Evolutionary conservation across 2,888 invertebrate species (phyloP).

Genomic region (Parthenolecanium corni): DNA sequence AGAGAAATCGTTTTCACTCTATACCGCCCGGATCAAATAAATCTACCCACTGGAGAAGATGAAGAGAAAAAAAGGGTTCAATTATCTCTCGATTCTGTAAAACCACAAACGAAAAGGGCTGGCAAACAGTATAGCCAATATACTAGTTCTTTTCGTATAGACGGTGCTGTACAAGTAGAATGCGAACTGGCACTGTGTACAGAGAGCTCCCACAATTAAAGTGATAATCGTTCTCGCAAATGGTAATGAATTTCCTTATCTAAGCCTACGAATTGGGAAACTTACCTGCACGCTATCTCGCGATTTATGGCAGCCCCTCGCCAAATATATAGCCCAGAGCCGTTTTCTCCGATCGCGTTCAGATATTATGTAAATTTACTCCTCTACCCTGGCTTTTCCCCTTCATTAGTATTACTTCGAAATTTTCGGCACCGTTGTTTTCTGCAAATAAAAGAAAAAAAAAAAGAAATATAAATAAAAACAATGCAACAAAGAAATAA

Average conservation of each 20-base stretch:
- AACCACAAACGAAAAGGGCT: no score
- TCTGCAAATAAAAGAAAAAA: background rate
- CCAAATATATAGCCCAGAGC: constrained; percentile 18
- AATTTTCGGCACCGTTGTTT: background rate
- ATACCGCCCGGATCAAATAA: no score
- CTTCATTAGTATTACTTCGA: constrained; percentile 13
- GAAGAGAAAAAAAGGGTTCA: no score
- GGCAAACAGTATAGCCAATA: no score
- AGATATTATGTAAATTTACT: constrained; percentile 24
- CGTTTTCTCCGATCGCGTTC: constrained; percentile 25
- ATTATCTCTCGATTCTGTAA: no score
- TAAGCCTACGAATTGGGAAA: constrained; percentile 24
- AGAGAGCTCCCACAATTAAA: constrained; percentile 18
- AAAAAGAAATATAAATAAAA: constrained; percentile 2
- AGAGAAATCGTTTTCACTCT: no score
- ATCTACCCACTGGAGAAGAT: no score
- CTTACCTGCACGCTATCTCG: constrained; percentile 28
- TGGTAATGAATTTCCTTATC: constrained; percentile 29
- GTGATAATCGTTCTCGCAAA: constrained; percentile 28
- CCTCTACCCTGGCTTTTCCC: background rate
- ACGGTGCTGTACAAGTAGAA: no score
- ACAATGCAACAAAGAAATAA: background rate
- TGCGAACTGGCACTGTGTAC: no score
- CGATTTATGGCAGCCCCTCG: constrained; percentile 21
- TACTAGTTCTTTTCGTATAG: no score